These are phyloP conservation scores for Cassiopea andromeda DNA, from an alignment of 30 jellyfish, hydroid and myxozoan genomes.

Conservation along the genomic window DNA sequence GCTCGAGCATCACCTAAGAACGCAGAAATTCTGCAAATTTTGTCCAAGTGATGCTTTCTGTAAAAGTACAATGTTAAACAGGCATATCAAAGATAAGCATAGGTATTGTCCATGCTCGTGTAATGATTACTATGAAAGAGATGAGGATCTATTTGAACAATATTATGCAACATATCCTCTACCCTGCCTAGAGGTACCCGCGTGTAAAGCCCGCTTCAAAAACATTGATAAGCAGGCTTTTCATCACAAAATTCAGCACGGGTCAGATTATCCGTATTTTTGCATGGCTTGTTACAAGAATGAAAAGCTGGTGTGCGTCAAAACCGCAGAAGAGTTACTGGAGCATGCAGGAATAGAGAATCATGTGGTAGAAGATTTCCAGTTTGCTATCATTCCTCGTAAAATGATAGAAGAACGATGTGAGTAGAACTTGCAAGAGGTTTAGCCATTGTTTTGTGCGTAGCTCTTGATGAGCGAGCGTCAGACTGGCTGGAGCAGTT, in stretches of 20 bases:
- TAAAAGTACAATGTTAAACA: slow-evolving; percentile 18
- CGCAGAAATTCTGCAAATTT: slow-evolving; percentile 78
- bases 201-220: slow-evolving; percentile 80
- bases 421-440: neutral
- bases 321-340: slow-evolving; percentile 75
- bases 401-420: slow-evolving; percentile 19
- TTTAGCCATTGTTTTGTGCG: neutral
- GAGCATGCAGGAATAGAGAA: slow-evolving; percentile 62
- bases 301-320: slow-evolving; percentile 74
- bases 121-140: slow-evolving; percentile 61
- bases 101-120: slow-evolving; percentile 87
- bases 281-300: slow-evolving; percentile 91
- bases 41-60: slow-evolving; percentile 86
- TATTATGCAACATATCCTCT: slow-evolving; percentile 79
- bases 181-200: slow-evolving; percentile 92
- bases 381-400: slow-evolving; percentile 79
- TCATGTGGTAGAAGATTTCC: slow-evolving; percentile 65
- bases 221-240: slow-evolving; percentile 92
- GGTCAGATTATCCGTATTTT: slow-evolving; percentile 78
- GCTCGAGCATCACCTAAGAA: slow-evolving; percentile 72
- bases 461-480: neutral
- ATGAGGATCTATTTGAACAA: slow-evolving; percentile 84
- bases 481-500: no score
- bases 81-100: slow-evolving; percentile 74
- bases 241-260: slow-evolving; percentile 88